Evolutionary conservation across 1,140 invertebrate genomes (phyloP), one percentile per base, ranked within the genome.

Genomic region (Leptopilina boulardi): DNA sequence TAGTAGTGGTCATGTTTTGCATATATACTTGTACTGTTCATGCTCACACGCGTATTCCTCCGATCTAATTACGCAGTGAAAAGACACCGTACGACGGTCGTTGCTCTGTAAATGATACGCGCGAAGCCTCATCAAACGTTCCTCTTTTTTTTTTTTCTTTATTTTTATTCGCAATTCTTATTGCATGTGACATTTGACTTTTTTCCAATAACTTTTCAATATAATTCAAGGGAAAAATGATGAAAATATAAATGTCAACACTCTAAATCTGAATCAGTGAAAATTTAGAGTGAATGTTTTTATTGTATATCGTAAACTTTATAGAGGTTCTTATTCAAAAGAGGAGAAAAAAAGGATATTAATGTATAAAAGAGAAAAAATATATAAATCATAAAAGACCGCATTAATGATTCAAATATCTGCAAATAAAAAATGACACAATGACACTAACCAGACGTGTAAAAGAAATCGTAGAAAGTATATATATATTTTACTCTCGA

Each of bases 41-140:
- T 66, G 59, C 59, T 66, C 59, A 66, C 59, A 66, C 59, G 11
- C 59, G 23, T 34, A 66, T 66, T 30, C 59, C 59, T 66, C 59
- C 59, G 59, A 66, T 66, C 59, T 66, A 66, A 66, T 66, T 66
- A 66, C 59, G 26, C 59, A 66, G 59, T 30, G 59, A 34, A 23
- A 30, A 30, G 26, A 66, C 13, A 66, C 13, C 23, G 23, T 66
- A 59, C 23, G 26, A 59, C 59, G 59, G 59, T 66, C 26, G 3
- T 66, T 66, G 59, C 59, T 66, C 26, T 30, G 23, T 11, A 30
- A 66, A 66, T 66, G 59, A 30, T 66, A 66, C 59, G 26, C 26
- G 59, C 59, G 26, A 66, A 66, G 59, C 59, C 13, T 66, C 59
- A 66, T 30, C 13, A 26, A n/a, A n/a, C 8, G 34, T 38, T 38